Percentiles rank a stretch among this genome's conserved stretches.
Evolutionary conservation across 2,888 invertebrate genomes (phyloP).

Genomic region (Tetheella fluctuosa): DNA sequence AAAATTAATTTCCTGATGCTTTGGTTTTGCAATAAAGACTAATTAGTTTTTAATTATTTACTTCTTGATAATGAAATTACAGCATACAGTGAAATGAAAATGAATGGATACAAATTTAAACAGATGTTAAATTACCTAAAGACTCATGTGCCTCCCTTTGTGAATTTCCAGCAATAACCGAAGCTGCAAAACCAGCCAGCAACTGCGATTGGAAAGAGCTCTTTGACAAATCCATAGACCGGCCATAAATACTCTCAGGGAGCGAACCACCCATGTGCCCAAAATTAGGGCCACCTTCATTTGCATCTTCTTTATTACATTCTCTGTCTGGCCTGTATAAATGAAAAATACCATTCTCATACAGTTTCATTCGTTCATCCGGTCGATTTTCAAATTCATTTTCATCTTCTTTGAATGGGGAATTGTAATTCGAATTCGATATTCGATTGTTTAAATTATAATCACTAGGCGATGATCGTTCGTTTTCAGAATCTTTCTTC

Average conservation of each 20-base stretch:
- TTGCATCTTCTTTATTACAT: constrained; percentile 55
- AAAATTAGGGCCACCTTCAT: constrained; percentile 54
- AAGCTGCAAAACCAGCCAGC: constrained; percentile 72
- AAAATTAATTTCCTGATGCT: no score
- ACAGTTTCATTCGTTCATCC: constrained; percentile 67
- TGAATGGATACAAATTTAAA: neutral
- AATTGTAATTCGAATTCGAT: constrained; percentile 62
- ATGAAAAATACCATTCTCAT: constrained; percentile 72
- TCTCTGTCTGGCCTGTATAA: constrained; percentile 68
- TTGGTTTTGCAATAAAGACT: neutral
- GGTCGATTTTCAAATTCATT: constrained; percentile 60
- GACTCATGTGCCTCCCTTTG: constrained; percentile 69
- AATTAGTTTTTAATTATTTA: no score
- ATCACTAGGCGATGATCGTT: constrained; percentile 60
- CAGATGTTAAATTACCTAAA: constrained; percentile 50
- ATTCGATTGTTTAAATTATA: constrained; percentile 59
- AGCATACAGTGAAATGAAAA: neutral
- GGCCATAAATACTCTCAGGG: constrained; percentile 69
- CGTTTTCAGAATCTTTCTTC: constrained; percentile 53
- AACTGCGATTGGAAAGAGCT: constrained; percentile 74
- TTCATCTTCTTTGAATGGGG: constrained; percentile 73
- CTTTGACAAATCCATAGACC: constrained; percentile 76
- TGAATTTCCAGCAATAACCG: constrained; percentile 72
- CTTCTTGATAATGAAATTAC: no score
- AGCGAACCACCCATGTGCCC: constrained; percentile 56